Conservation (phyloP, 1,140 invertebrate species). For the Macrotrachela quadricornifera region DNA sequence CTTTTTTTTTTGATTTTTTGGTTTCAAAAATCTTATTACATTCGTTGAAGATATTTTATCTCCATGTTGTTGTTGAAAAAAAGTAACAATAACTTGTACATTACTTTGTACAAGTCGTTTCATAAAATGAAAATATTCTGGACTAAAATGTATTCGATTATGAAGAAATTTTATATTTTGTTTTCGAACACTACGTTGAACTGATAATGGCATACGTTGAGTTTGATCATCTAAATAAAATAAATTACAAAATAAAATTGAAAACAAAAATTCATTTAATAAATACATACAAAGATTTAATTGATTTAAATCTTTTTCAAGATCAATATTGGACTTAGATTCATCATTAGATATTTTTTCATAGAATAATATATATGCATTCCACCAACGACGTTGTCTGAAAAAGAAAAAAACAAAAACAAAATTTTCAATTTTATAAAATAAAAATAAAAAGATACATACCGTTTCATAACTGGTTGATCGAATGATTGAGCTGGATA, state of each 20-base stretch:
- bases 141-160: constrained; percentile 66
- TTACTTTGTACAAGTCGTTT: constrained; percentile 47
- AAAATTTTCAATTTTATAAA: not conserved
- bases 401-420: not conserved
- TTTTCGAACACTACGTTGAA: constrained; percentile 53
- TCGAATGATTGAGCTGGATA: not conserved
- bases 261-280: no score
- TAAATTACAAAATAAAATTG: constrained; percentile 6
- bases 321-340: no score
- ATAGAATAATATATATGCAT: constrained; percentile 94
- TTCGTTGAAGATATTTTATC: no score
- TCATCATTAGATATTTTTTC: constrained; percentile 41
- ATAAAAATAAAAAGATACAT: no score
- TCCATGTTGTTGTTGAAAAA: no score
- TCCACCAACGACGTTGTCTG: constrained; percentile 85
- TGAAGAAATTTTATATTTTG: constrained; percentile 82
- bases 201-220: constrained; percentile 43
- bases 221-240: not conserved
- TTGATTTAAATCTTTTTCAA: no score
- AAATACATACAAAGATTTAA: no score
- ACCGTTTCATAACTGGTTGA: no score
- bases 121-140: constrained; percentile 79
- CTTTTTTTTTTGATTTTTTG: no score
- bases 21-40: no score
- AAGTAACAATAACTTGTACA: not conserved